phyloP scores from a whole-genome alignment of 2,888 invertebrate species.

The Elysia crispata region DNA sequence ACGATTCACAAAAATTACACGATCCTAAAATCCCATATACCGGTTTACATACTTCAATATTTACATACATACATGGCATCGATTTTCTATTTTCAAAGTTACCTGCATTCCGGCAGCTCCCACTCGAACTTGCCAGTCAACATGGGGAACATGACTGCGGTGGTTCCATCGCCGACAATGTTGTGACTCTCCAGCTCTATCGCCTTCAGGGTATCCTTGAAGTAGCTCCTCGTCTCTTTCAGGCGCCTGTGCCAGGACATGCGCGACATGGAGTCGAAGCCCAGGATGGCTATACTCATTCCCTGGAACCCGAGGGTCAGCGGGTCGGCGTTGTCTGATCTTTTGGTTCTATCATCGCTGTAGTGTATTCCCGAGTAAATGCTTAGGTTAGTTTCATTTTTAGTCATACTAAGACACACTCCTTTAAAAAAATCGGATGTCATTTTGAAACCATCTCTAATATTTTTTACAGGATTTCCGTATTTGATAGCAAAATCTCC shows the following conservation, averaged over 20 bases:
- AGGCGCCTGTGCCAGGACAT: conserved; percentile 81
- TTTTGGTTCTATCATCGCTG: too few species aligned
- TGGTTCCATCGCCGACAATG: conserved; percentile 78
- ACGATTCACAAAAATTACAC: too few species aligned
- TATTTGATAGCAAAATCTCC: conserved; percentile 56
- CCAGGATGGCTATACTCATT: conserved; percentile 86
- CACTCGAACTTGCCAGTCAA: conserved; percentile 88
- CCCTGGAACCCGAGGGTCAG: conserved; percentile 77
- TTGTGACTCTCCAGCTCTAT: conserved; percentile 83
- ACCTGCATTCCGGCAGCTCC: conserved; percentile 90
- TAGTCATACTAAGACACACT: conserved; percentile 56
- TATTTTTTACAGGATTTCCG: conserved; percentile 46
- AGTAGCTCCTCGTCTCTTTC: conserved; percentile 70
- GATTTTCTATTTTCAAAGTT: conserved; percentile 76
- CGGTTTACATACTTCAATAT: too few species aligned
- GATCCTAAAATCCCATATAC: too few species aligned
- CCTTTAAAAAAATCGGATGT: conserved; percentile 60
- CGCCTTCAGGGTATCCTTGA: conserved; percentile 67
- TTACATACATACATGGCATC: neutral
- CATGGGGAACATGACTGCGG: conserved; percentile 88
- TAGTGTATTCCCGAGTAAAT: conserved; percentile 81
- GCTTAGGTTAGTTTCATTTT: conserved; percentile 81
- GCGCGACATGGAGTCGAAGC: conserved; percentile 90
- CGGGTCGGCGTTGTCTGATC: neutral
- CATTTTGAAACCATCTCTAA: conserved; percentile 50